These are phyloP conservation scores for Crematogaster levior DNA, from an alignment of 2,888 invertebrate species.

Conservation along the genomic window DNA sequence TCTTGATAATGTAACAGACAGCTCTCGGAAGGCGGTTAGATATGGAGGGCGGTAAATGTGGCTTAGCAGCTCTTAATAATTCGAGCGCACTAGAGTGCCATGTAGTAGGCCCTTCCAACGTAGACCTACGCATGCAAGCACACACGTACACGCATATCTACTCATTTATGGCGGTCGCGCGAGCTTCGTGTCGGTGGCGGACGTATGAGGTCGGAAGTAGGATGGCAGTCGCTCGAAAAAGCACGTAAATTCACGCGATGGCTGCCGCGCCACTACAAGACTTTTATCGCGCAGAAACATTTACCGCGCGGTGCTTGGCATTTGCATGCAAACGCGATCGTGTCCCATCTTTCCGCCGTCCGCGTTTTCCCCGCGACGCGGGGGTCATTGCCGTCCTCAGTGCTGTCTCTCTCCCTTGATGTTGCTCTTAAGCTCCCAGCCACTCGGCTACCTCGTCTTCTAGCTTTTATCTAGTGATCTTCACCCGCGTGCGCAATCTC, in stretches of 20 bases:
- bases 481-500: conserved; percentile 24
- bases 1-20: conserved; percentile 79
- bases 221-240: conserved; percentile 58
- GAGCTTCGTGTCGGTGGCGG: conserved; percentile 53
- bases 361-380: conserved; percentile 60
- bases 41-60: conserved; percentile 73
- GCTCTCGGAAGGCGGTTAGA: conserved; percentile 63
- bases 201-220: conserved; percentile 15
- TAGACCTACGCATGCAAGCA: background rate
- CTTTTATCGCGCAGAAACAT: conserved; percentile 83
- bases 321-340: conserved; percentile 83
- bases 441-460: conserved; percentile 28
- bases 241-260: conserved; percentile 81
- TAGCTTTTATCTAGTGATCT: conserved; percentile 12
- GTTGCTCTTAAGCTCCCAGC: background rate
- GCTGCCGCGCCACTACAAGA: conserved; percentile 76
- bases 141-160: background rate
- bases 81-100: conserved; percentile 76
- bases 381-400: conserved; percentile 61
- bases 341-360: conserved; percentile 68
- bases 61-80: conserved; percentile 82
- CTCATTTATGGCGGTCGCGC: conserved; percentile 62
- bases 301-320: conserved; percentile 77
- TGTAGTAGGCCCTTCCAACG: conserved; percentile 57
- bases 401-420: conserved; percentile 12